Evolutionary conservation across 1,140 invertebrate genomes (phyloP).

Genomic region (Nomia melanderi): DNA sequence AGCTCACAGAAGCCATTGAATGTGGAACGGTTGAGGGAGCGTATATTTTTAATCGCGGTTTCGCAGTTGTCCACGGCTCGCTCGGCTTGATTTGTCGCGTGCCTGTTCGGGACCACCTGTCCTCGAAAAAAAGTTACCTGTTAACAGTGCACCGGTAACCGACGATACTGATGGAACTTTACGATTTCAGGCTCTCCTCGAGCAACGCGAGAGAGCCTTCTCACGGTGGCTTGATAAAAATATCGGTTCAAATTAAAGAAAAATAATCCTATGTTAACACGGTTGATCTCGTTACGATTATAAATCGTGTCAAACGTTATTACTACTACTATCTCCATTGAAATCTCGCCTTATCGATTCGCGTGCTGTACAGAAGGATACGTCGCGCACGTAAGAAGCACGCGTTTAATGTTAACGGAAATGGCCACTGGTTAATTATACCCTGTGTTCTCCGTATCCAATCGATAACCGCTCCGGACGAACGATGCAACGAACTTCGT

Average conservation of each 20-base stretch:
- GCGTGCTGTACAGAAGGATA: background rate
- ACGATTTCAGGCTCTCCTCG: slow-evolving; percentile 42
- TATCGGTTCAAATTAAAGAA: slow-evolving; percentile 15
- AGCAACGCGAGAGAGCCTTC: too few relatives aligned
- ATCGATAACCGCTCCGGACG: background rate
- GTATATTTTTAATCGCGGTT: slow-evolving; percentile 51
- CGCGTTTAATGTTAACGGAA: background rate
- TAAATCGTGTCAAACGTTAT: slow-evolving; percentile 23
- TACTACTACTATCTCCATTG: slow-evolving; percentile 19
- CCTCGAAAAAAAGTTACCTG: slow-evolving; percentile 71
- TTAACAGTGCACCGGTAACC: slow-evolving; percentile 70
- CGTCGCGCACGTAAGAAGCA: background rate
- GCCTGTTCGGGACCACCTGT: slow-evolving; percentile 71
- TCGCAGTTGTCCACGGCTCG: slow-evolving; percentile 43
- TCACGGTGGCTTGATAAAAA: slow-evolving; percentile 29
- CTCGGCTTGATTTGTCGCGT: slow-evolving; percentile 77
- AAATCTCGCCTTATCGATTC: slow-evolving; percentile 17
- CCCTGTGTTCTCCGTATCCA: background rate
- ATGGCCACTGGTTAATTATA: background rate
- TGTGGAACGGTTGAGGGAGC: background rate
- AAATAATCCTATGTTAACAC: slow-evolving; percentile 11
- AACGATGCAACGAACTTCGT: background rate
- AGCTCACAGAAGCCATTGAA: background rate
- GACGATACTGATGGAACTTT: slow-evolving; percentile 57
- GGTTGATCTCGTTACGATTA: slow-evolving; percentile 44